phyloP scores from a whole-genome alignment of 2,888 invertebrate genomes.

The Itoplectis maculator region DNA sequence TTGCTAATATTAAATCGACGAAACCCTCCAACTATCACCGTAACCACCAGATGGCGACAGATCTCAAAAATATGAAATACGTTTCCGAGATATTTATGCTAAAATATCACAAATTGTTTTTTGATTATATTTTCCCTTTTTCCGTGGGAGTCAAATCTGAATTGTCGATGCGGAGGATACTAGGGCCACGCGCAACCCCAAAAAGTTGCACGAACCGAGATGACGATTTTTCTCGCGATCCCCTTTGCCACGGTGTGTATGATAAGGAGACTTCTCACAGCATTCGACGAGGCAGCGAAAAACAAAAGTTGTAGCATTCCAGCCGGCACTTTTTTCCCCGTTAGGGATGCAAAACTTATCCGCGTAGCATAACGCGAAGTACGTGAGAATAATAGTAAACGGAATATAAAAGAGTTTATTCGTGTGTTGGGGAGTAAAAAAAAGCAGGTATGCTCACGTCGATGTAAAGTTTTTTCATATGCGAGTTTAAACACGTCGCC shows the following conservation, averaged over 20 bases:
- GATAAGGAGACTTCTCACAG: background rate
- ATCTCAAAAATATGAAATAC: too few relatives aligned
- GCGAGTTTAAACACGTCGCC: conserved; percentile 24
- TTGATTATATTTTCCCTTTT: background rate
- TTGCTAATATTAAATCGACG: background rate
- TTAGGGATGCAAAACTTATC: conserved; percentile 28
- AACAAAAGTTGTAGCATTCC: conserved; percentile 18
- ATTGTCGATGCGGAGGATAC: background rate
- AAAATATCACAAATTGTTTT: background rate
- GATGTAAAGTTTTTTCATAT: conserved; percentile 34
- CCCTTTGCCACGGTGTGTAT: background rate
- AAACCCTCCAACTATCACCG: background rate
- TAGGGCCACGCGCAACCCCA: background rate
- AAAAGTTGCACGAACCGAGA: background rate
- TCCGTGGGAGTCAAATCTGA: background rate
- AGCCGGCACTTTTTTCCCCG: conserved; percentile 13
- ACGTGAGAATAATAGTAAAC: conserved; percentile 30
- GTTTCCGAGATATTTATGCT: background rate
- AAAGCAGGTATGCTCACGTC: conserved; percentile 10
- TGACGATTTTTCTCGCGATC: background rate
- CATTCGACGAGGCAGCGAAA: background rate
- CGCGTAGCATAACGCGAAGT: conserved; percentile 14
- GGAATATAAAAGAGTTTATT: conserved; percentile 23
- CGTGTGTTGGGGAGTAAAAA: conserved; percentile 20
- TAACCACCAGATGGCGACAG: background rate